Evolutionary conservation across 1,140 invertebrate species (phyloP).

Genomic region (Limonius californicus): DNA sequence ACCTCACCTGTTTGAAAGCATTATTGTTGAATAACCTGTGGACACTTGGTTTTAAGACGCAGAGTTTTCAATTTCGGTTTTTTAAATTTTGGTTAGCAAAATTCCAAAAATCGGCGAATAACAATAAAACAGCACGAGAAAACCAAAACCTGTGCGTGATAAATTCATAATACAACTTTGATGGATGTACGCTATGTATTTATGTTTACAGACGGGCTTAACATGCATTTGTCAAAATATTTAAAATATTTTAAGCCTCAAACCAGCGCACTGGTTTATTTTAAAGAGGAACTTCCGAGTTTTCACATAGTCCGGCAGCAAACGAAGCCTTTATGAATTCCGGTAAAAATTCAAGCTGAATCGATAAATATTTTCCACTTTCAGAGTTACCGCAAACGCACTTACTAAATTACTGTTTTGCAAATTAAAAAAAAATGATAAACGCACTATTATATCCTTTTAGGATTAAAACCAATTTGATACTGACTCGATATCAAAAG

Average conservation of each 20-base stretch:
- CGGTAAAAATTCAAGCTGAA: neutral
- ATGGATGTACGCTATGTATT: slow-evolving; percentile 11
- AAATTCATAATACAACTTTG: slow-evolving; percentile 6
- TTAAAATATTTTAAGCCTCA: slow-evolving; percentile 14
- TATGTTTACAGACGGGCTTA: slow-evolving; percentile 7
- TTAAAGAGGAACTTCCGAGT: neutral
- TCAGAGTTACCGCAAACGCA: too few species aligned
- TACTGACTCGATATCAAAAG: slow-evolving; percentile 14
- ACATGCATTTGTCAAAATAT: slow-evolving; percentile 18
- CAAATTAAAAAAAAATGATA: too few species aligned
- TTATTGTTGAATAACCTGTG: too few species aligned
- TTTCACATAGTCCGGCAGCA: neutral
- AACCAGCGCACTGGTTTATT: neutral
- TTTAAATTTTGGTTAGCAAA: too few species aligned
- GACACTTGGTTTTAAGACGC: too few species aligned
- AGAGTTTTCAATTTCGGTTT: too few species aligned
- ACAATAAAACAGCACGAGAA: slow-evolving; percentile 3
- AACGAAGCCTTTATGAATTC: neutral
- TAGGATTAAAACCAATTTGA: neutral
- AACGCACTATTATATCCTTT: neutral
- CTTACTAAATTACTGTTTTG: too few species aligned
- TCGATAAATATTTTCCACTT: neutral
- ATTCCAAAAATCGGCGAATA: too few species aligned
- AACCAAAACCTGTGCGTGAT: neutral
- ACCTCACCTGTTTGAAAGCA: too few species aligned